Percentiles rank a stretch among this genome's conserved stretches.
Evolutionary conservation across 2,797 vertebrate genomes (phyloP).

Genomic region (Lycodopsis pacificus): DNA sequence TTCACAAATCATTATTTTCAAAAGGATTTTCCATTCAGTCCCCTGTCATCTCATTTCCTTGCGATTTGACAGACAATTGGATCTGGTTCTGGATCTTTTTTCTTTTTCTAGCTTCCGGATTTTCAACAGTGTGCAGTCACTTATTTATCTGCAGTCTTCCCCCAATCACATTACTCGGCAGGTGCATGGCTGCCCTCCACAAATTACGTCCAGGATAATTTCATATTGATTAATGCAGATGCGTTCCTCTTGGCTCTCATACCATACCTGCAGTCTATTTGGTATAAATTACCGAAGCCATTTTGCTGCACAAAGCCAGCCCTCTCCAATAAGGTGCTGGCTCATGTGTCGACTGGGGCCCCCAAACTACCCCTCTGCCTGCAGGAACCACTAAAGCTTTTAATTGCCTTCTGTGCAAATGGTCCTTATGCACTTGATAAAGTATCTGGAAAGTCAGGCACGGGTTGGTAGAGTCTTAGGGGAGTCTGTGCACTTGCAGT

Average conservation of each 20-base stretch:
- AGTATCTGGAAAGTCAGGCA: constrained; percentile 82
- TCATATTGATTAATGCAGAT: constrained; percentile 91
- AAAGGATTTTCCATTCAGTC: constrained; percentile 17
- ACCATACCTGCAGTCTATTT: constrained; percentile 94
- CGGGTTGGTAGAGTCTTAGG: constrained; percentile 66
- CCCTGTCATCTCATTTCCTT: constrained; percentile 29
- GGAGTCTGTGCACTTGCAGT: constrained; percentile 64
- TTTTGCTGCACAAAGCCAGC: constrained; percentile 91
- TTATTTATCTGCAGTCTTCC: constrained; percentile 75
- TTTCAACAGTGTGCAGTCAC: constrained; percentile 65
- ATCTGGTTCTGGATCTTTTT: constrained; percentile 55
- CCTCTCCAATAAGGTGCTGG: constrained; percentile 94
- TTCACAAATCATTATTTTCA: constrained; percentile 35
- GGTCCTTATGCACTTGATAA: constrained; percentile 89
- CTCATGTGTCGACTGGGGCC: constrained; percentile 94
- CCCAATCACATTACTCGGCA: constrained; percentile 79
- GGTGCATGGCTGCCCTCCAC: constrained; percentile 81
- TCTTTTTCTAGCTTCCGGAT: constrained; percentile 47
- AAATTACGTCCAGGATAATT: constrained; percentile 87
- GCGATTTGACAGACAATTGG: constrained; percentile 49
- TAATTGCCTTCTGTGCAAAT: constrained; percentile 99
- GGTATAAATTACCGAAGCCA: constrained; percentile 93
- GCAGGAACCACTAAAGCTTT: constrained; percentile 99
- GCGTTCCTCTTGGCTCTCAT: constrained; percentile 87
- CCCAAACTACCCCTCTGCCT: constrained; percentile 97